Conservation (phyloP, 2,888 invertebrate genomes). For the Heteromyza rotundicornis region DNA sequence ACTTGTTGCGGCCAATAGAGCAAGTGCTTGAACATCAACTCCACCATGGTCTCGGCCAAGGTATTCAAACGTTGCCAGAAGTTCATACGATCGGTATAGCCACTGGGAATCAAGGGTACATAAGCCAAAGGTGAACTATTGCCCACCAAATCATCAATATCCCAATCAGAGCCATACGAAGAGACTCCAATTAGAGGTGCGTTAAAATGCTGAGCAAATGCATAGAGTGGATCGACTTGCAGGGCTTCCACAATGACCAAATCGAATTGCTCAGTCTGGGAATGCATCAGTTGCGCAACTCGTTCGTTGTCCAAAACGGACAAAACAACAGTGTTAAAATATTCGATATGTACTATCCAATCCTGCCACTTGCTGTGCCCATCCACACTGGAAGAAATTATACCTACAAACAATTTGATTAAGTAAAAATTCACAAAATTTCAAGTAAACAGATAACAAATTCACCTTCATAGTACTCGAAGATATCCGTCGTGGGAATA, state of each 20-base stretch:
- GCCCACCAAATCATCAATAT: conserved; percentile 49
- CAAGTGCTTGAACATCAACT: conserved; percentile 37
- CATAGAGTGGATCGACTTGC: conserved; percentile 55
- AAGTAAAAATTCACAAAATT: too few relatives aligned
- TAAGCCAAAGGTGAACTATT: conserved; percentile 53
- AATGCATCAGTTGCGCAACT: conserved; percentile 36
- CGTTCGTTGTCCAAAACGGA: conserved; percentile 29
- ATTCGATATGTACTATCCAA: conserved; percentile 30
- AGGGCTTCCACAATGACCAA: conserved; percentile 53
- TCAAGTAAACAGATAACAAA: too few relatives aligned
- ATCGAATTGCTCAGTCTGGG: conserved; percentile 54
- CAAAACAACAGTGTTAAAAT: conserved; percentile 26
- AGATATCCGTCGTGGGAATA: background rate
- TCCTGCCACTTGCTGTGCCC: conserved; percentile 37
- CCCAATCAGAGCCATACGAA: conserved; percentile 47
- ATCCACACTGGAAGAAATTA: too few relatives aligned
- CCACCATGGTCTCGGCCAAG: conserved; percentile 35
- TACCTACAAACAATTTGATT: too few relatives aligned
- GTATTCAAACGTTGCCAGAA: conserved; percentile 54
- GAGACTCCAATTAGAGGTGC: conserved; percentile 53
- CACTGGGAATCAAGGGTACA: conserved; percentile 41
- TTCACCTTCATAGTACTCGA: background rate
- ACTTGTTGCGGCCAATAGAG: conserved; percentile 43
- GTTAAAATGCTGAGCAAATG: conserved; percentile 49
- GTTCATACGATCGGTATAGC: conserved; percentile 56